Evolutionary conservation across 1,140 invertebrate genomes (phyloP).

Genomic region (Spodoptera litura): DNA sequence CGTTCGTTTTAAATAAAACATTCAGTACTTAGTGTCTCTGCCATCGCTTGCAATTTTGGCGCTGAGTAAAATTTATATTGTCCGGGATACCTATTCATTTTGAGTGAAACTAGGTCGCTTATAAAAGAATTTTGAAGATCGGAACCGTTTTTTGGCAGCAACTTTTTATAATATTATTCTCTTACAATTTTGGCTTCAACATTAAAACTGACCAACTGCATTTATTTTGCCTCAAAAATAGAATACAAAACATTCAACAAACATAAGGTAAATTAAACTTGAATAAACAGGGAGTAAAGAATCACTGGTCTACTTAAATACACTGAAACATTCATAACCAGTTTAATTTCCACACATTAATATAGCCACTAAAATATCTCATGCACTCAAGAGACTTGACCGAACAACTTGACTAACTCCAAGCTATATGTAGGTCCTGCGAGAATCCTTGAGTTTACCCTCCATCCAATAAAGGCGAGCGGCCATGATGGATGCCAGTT

Average conservation of each 20-base stretch:
- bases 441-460: conserved; percentile 31
- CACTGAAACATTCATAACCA: neutral
- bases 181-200: too few species aligned
- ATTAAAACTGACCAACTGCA: too few species aligned
- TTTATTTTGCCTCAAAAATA: too few species aligned
- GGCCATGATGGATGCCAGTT: neutral
- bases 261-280: too few species aligned
- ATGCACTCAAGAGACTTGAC: conserved; percentile 6
- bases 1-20: conserved; percentile 25
- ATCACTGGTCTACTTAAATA: too few species aligned
- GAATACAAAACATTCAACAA: too few species aligned
- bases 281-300: too few species aligned
- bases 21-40: conserved; percentile 15
- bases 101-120: neutral
- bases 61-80: conserved; percentile 22
- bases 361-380: neutral
- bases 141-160: too few species aligned
- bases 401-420: conserved; percentile 10
- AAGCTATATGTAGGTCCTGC: conserved; percentile 17
- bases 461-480: conserved; percentile 8
- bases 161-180: neutral
- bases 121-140: neutral
- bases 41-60: conserved; percentile 15
- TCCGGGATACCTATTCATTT: neutral
- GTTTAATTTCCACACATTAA: neutral